Conservation (phyloP, 2,888 invertebrate genomes). For the Candidula unifasciata region DNA sequence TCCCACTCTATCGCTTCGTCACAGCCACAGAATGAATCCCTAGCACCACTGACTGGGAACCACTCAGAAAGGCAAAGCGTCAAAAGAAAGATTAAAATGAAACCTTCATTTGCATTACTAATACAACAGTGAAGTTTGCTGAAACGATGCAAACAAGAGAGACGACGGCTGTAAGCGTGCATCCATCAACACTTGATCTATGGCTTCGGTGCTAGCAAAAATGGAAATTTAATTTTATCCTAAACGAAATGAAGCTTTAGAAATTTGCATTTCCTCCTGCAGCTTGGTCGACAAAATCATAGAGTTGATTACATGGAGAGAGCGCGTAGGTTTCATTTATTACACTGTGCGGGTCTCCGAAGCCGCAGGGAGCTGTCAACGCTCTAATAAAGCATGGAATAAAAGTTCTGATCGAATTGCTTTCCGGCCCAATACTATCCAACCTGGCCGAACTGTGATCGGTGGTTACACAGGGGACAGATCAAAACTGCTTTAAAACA, state of each 20-base stretch:
- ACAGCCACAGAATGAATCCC: too few species aligned
- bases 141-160: too few species aligned
- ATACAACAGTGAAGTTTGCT: too few species aligned
- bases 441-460: background rate
- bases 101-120: too few species aligned
- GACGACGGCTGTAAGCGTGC: too few species aligned
- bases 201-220: conserved; percentile 5
- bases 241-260: conserved; percentile 34
- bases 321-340: conserved; percentile 36
- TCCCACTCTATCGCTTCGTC: too few species aligned
- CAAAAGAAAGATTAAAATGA: too few species aligned
- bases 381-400: conserved; percentile 39
- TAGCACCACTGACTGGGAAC: too few species aligned
- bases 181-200: conserved; percentile 28
- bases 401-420: conserved; percentile 29
- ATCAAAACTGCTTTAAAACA: conserved; percentile 34
- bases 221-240: conserved; percentile 39
- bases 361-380: conserved; percentile 4
- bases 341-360: conserved; percentile 29
- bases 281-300: background rate
- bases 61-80: too few species aligned
- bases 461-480: conserved; percentile 24
- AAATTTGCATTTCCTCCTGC: conserved; percentile 32
- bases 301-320: conserved; percentile 26
- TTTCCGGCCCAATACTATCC: background rate